These are phyloP conservation scores for Salticus scenicus DNA, from an alignment of 2,888 invertebrate species.

Conservation along the genomic window DNA sequence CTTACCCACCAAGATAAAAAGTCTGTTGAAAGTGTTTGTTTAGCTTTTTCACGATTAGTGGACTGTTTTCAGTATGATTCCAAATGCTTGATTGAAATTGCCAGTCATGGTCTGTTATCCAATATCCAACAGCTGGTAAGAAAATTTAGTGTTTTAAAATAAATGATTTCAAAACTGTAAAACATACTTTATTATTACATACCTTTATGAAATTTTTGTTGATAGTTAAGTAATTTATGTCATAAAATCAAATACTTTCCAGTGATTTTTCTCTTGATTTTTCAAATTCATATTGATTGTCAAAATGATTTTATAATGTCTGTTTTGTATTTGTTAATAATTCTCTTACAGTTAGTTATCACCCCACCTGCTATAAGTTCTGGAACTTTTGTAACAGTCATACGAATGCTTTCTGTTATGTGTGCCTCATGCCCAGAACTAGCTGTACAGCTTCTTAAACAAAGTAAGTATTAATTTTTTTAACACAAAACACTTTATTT, in stretches of 20 bases:
- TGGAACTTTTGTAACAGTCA: constrained; percentile 95
- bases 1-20: constrained; percentile 90
- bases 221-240: no score
- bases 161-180: no score
- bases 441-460: constrained; percentile 91
- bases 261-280: no score
- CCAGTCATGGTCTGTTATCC: constrained; percentile 90
- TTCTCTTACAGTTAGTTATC: constrained; percentile 65
- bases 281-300: no score
- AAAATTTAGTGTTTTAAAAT: constrained; percentile 25
- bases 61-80: constrained; percentile 97
- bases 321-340: no score
- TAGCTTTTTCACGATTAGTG: constrained; percentile 95
- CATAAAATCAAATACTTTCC: no score
- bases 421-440: constrained; percentile 96
- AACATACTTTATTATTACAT: not conserved
- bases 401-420: constrained; percentile 96
- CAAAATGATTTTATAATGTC: no score
- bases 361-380: constrained; percentile 97
- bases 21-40: constrained; percentile 96
- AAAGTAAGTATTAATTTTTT: constrained; percentile 78
- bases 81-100: constrained; percentile 92
- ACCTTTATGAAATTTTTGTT: no score
- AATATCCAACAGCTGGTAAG: constrained; percentile 93
- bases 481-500: no score